These are phyloP conservation scores for Pseudolaguvia tuberculata DNA, from an alignment of 2,113 vertebrate species.

Conservation along the genomic window DNA sequence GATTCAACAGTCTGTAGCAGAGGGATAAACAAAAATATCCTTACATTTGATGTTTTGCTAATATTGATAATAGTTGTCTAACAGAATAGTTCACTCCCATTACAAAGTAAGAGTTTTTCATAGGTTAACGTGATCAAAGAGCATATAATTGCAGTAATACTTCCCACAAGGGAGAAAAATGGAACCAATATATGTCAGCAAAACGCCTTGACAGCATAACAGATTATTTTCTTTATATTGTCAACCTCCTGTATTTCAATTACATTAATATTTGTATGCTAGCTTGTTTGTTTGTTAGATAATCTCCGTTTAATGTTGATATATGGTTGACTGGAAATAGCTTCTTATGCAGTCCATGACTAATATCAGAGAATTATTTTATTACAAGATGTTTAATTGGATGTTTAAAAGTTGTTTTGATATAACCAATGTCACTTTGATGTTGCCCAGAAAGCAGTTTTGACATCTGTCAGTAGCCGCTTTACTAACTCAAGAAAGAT, in stretches of 20 bases:
- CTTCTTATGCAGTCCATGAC: no score
- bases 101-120: neutral
- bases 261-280: neutral
- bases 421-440: no score
- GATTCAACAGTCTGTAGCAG: neutral
- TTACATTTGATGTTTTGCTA: neutral
- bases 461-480: slow-evolving; percentile 8
- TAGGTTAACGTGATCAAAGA: neutral
- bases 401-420: neutral
- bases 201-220: neutral
- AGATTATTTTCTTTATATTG: neutral
- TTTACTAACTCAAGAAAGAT: slow-evolving; percentile 16
- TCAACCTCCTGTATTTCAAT: neutral
- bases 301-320: neutral
- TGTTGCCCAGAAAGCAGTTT: neutral
- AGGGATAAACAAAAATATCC: neutral
- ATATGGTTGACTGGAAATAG: neutral
- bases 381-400: neutral
- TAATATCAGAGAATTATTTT: neutral
- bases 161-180: neutral
- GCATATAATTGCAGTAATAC: neutral
- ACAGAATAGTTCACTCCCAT: neutral
- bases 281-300: neutral
- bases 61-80: neutral
- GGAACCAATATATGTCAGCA: neutral